phyloP scores from a whole-genome alignment of 2,797 vertebrate genomes.

The Sebastes cheni region DNA sequence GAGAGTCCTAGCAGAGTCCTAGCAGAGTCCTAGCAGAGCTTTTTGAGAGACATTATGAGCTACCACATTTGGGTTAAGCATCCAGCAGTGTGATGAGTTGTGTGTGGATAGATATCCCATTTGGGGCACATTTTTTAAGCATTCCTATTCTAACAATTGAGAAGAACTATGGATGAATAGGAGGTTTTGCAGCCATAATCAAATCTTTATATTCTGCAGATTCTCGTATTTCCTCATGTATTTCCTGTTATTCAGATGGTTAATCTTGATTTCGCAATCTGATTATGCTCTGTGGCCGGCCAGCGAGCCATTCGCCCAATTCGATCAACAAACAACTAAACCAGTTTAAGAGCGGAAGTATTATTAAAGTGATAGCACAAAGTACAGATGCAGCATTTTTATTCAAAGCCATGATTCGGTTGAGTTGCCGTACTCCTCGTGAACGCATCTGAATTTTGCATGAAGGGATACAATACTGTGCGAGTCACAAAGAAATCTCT shows the following conservation, averaged over 20 bases:
- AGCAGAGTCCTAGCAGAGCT: constrained; percentile 47
- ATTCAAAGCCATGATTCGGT: constrained; percentile 50
- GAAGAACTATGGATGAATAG: constrained; percentile 21
- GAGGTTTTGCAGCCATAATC: not conserved
- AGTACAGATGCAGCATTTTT: constrained; percentile 43
- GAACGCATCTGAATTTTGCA: constrained; percentile 69
- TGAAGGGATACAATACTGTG: constrained; percentile 58
- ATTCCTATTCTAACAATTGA: constrained; percentile 24
- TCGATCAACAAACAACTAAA: not conserved
- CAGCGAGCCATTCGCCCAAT: not conserved
- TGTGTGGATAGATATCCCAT: constrained; percentile 37
- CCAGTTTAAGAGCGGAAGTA: not conserved
- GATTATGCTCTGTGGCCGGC: not conserved
- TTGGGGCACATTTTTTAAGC: constrained; percentile 19
- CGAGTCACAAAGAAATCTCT: constrained; percentile 64
- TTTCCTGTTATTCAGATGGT: not conserved
- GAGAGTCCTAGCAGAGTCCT: constrained; percentile 50
- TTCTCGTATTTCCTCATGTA: not conserved
- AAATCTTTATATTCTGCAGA: constrained; percentile 6
- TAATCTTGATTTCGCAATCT: constrained; percentile 6
- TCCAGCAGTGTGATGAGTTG: constrained; percentile 43
- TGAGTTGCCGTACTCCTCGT: constrained; percentile 52
- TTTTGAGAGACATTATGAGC: constrained; percentile 45
- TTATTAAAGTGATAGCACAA: constrained; percentile 5
- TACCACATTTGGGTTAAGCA: constrained; percentile 46